Base-by-base conservation (phyloP, 2,113 vertebrate species). In the Otis tarda region DNA sequence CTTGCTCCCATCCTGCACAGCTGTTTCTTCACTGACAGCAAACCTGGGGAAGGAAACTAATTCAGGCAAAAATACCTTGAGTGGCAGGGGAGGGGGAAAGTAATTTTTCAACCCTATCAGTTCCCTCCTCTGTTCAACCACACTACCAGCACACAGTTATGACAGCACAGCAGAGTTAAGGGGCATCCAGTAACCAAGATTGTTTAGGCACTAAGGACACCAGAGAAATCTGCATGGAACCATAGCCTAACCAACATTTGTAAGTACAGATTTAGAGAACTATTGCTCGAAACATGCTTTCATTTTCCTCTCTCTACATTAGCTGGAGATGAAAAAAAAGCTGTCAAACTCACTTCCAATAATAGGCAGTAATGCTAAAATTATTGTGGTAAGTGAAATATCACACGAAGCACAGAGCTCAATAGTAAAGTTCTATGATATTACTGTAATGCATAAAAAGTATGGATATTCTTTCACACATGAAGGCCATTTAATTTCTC, bases 11-110 rank as follows among this genome's bases (percentile, higher is more conserved):
- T 35, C 67, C 59, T 56, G n/a, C 22, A 84, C 22, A 57, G 55
- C 45, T 70, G 21, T 35, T 57, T 23, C 77, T 45, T 52, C 33
- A 68, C 67, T 10, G 21, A 45, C 15, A 87, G 47, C 45, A 94
- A 87, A 83, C 17, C 7, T 56, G 15, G 27, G 60, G 20, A 93
- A 89, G 25, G 23, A 83, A 83, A 77, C 15, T 8, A 43, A 77
- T 12, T 70, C 37, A 37, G 41, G 22, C 5, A 93, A 83, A 90
- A 89, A 47, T 4, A 31, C 10, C 31, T 23, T 20, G 10, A 67
- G 17, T 1, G 1, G 16, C 2, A 16, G 19, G 3, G 20, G 14
- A 65, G 2, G 6, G 8, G 24, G 15, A 60, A 78, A 33, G 22
- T 14, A 61, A 23, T 69, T 73, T 83, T 89, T 88, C 39, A 71